Evolutionary conservation across 2,113 vertebrate genomes (phyloP).

Genomic region (Pseudois nayaur): DNA sequence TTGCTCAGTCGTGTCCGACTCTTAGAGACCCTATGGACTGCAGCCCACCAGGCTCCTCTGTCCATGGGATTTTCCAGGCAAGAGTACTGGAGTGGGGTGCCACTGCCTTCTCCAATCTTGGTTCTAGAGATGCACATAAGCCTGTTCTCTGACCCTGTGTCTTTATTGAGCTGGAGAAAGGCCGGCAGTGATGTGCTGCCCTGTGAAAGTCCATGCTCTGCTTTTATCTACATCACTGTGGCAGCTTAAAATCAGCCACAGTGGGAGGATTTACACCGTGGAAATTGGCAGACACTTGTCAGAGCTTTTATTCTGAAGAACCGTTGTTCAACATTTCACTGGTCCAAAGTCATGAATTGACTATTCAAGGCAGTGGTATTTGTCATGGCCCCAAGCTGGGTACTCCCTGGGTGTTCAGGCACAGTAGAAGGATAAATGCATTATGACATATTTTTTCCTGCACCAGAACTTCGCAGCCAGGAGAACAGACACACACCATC

Average conservation of each 20-base stretch:
- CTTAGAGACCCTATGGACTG: too few relatives aligned
- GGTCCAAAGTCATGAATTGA: background rate
- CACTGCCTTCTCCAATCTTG: too few relatives aligned
- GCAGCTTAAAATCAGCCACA: background rate
- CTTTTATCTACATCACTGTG: accelerated
- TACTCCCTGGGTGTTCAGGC: background rate
- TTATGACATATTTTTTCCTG: accelerated
- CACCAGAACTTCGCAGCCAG: too few relatives aligned
- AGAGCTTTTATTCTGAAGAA: background rate
- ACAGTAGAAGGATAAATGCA: background rate
- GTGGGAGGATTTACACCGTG: background rate
- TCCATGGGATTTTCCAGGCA: too few relatives aligned
- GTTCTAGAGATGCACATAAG: accelerated
- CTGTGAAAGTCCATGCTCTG: background rate
- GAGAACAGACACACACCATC: background rate
- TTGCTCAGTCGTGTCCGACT: too few relatives aligned
- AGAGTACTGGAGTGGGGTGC: too few relatives aligned
- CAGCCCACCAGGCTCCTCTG: too few relatives aligned
- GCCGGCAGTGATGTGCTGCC: accelerated
- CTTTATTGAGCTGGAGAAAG: background rate
- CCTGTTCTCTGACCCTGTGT: background rate
- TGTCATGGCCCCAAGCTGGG: background rate
- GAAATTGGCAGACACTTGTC: background rate
- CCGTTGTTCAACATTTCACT: background rate
- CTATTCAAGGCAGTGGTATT: background rate